Conservation (phyloP, 2,797 vertebrate species). For the Tenualosa ilisha region DNA sequence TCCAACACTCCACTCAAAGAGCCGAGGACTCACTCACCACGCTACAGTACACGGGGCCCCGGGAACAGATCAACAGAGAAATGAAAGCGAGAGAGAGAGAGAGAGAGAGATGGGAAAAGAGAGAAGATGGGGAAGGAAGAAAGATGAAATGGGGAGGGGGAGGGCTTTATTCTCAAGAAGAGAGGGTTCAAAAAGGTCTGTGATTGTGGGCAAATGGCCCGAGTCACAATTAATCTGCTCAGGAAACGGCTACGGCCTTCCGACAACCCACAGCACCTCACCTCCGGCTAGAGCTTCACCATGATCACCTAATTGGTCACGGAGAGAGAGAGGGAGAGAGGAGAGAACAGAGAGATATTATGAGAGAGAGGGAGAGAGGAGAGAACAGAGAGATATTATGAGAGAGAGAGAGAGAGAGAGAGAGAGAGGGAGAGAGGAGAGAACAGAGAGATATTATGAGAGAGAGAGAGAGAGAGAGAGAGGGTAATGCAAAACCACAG, state of each 20-base stretch:
- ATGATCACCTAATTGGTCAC: neutral
- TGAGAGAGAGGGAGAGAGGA: neutral
- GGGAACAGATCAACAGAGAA: neutral
- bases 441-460: too few species aligned
- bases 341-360: too few species aligned
- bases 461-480: neutral
- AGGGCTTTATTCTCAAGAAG: neutral
- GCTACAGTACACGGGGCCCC: neutral
- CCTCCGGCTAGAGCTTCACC: neutral
- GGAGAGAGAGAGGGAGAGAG: neutral
- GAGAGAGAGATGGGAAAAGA: neutral
- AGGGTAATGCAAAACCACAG: neutral
- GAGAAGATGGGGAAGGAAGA: neutral
- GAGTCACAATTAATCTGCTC: neutral
- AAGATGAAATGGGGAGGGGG: neutral
- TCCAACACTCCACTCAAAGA: neutral
- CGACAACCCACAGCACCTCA: neutral
- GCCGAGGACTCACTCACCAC: neutral
- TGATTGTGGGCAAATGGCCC: neutral
- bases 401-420: neutral
- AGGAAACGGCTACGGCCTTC: neutral
- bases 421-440: neutral
- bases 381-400: too few species aligned
- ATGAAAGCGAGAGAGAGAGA: neutral
- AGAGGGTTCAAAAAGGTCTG: neutral